A percentile compares a stretch with the other conserved stretches of the same genome.
Conservation (phyloP, 92 coral and sea anemone genomes). For the Parazoanthus swiftii region DNA sequence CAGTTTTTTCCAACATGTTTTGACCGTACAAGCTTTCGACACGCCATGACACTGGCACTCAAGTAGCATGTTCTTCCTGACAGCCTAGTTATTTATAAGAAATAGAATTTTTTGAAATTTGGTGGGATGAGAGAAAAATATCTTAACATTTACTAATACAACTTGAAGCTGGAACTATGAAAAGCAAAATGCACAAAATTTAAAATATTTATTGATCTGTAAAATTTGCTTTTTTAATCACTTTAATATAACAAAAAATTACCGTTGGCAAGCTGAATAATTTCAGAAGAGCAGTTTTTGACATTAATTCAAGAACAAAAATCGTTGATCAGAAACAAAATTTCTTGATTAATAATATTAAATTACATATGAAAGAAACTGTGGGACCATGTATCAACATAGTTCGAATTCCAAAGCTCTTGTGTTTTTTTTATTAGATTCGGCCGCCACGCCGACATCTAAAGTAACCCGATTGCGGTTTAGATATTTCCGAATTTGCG, state of each 20-base stretch:
- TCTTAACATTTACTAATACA: neutral
- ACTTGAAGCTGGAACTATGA: too few species aligned
- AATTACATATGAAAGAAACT: too few species aligned
- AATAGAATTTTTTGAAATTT: neutral
- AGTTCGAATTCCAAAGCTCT: neutral
- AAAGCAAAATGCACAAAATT: too few species aligned
- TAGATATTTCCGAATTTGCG: too few species aligned
- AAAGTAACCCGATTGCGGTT: too few species aligned
- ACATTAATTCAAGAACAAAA: too few species aligned
- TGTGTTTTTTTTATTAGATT: too few species aligned
- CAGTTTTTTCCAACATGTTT: conserved; percentile 91
- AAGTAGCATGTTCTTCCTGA: conserved; percentile 77
- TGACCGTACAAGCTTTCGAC: conserved; percentile 93
- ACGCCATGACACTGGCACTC: conserved; percentile 98
- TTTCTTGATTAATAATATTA: neutral
- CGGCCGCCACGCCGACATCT: too few species aligned
- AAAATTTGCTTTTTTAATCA: too few species aligned
- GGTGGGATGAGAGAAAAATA: neutral
- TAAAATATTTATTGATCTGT: too few species aligned
- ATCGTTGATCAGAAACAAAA: neutral
- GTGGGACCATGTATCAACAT: neutral
- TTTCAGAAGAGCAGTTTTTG: neutral
- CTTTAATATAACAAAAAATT: too few species aligned
- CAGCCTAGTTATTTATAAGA: conserved; percentile 65
- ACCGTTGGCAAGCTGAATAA: neutral